These are phyloP conservation scores for Acanthacorydalis orientalis DNA, from an alignment of 2,888 invertebrate genomes.

Conservation along the genomic window DNA sequence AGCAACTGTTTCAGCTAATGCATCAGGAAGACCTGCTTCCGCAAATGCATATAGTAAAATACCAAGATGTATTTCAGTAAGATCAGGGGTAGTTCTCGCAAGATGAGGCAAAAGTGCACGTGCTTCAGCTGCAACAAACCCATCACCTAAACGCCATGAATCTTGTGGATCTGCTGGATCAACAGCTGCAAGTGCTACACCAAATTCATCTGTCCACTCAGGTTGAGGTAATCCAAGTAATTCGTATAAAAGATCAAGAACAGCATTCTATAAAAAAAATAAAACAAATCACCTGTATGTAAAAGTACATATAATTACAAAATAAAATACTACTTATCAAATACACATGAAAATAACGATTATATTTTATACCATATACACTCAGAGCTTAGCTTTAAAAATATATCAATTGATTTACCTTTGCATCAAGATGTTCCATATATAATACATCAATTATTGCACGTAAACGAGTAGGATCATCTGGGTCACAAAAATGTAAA, in stretches of 20 bases:
- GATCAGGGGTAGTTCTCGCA: conserved; percentile 70
- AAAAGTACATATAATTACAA: background rate
- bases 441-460: conserved; percentile 68
- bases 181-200: conserved; percentile 71
- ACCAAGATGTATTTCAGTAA: conserved; percentile 80
- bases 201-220: conserved; percentile 85
- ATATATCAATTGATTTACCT: conserved; percentile 38
- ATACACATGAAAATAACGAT: too few relatives aligned
- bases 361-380: too few relatives aligned
- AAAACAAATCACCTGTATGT: background rate
- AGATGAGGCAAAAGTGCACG: conserved; percentile 70
- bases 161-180: conserved; percentile 76
- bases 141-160: conserved; percentile 78
- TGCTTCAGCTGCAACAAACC: conserved; percentile 90
- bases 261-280: conserved; percentile 53
- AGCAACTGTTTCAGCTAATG: conserved; percentile 80
- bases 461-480: conserved; percentile 53
- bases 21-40: conserved; percentile 71
- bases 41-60: conserved; percentile 77
- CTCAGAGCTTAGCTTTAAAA: too few relatives aligned
- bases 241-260: conserved; percentile 83
- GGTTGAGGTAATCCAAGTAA: conserved; percentile 75
- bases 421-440: conserved; percentile 74
- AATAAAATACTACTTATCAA: too few relatives aligned
- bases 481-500: conserved; percentile 70